Base-by-base conservation (phyloP, 2,797 vertebrate genomes). In the Mormyrops boulengeri region DNA sequence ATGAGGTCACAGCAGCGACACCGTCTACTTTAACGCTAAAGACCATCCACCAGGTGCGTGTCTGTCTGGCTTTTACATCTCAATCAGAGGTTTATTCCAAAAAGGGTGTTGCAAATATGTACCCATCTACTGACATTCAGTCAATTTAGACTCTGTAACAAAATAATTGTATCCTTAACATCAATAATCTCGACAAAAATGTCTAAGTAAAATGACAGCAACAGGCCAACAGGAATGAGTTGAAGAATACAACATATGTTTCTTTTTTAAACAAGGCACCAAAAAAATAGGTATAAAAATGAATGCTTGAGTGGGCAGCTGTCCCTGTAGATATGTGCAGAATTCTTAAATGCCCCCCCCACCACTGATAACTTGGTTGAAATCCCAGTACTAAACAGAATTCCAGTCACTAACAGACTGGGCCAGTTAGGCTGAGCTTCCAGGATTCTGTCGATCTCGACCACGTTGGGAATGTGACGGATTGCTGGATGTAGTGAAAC, bases 91-190 rank as follows among this genome's bases (percentile, higher is more conserved):
- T 80, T 41, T 44, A 44, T 44, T n/a, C 17, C 38, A 41, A 17
- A 80, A 77, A 38, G 30, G 0, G 14, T 17, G 19, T 3, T n/a
- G 17, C 38, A 44, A 80, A 80, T 34, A 34, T 62, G 22, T 69
- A 34, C 30, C 30, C 30, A 34, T 80, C 34, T 80, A n/a, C 17
- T 44, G 38, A 80, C 41, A 80, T 19, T 0, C 38, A 41, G 38
- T 41, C 41, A 34, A 44, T 44, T n/a, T 80, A 80, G 38, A 80
- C 34, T 38, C 38, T 8, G 38, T 41, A 44, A 19, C 38, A 80
- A 80, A 80, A 80, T 80, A 80, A 80, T n/a, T 80, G 44, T 80
- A 80, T 44, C 73, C 38, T 80, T 80, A 19, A 44, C 73, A 77
- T 77, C 17, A 80, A 44, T 17, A 8, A 44, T 44, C 73, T 80